Percentiles rank a stretch among this genome's conserved stretches.
Conservation (phyloP, 2,797 vertebrate genomes). For the Syngnathus acus region DNA sequence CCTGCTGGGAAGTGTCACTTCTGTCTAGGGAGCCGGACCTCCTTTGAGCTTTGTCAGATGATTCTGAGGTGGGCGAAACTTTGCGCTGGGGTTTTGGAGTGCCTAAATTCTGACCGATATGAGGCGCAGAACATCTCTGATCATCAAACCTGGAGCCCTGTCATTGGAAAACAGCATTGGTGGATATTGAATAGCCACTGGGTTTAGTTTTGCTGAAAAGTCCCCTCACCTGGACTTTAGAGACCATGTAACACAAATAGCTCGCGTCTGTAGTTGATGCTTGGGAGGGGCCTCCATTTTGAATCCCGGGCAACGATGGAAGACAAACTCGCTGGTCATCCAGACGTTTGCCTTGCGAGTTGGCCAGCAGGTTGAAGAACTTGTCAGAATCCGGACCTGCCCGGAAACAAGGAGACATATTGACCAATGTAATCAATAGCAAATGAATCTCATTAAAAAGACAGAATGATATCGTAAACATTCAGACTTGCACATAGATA, state of each 20-base stretch:
- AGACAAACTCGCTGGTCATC: slow-evolving; percentile 76
- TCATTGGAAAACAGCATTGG: slow-evolving; percentile 1
- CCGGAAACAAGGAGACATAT: neutral
- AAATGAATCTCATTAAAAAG: neutral
- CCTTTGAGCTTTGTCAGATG: slow-evolving; percentile 24
- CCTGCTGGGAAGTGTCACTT: slow-evolving; percentile 28
- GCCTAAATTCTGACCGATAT: slow-evolving; percentile 36
- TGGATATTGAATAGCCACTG: neutral
- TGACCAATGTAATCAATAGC: neutral
- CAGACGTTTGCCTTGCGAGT: slow-evolving; percentile 73
- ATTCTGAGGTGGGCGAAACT: slow-evolving; percentile 18
- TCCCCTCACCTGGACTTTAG: slow-evolving; percentile 55
- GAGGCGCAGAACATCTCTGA: slow-evolving; percentile 64
- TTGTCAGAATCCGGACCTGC: slow-evolving; percentile 43
- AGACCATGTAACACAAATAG: slow-evolving; percentile 59
- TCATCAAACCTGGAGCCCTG: slow-evolving; percentile 71
- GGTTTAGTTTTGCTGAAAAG: neutral
- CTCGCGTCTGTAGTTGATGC: slow-evolving; percentile 40
- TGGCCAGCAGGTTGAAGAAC: slow-evolving; percentile 74
- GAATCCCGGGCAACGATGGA: slow-evolving; percentile 60
- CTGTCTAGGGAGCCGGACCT: slow-evolving; percentile 45
- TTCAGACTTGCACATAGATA: too few species aligned
- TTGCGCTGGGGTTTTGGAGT: slow-evolving; percentile 33
- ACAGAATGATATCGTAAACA: neutral
- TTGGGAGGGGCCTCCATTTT: slow-evolving; percentile 44